These are phyloP conservation scores for Hoplostethus atlanticus DNA, from an alignment of 2,797 vertebrate species.

Conservation along the genomic window DNA sequence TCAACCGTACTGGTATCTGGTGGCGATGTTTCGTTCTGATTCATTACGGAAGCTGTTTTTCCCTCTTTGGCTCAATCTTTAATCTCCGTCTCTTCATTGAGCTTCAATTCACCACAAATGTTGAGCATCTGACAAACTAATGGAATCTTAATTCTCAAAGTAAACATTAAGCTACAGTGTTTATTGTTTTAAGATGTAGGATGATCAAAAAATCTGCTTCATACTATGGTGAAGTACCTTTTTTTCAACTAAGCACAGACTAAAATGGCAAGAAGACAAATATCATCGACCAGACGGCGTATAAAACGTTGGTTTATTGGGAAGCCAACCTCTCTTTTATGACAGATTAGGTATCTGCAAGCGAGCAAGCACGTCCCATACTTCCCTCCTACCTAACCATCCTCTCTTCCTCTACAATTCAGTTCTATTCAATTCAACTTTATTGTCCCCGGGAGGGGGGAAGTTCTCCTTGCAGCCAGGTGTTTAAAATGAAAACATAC, in stretches of 20 bases:
- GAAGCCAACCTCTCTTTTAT: too few species aligned
- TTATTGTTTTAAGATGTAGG: conserved; percentile 1
- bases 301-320: too few species aligned
- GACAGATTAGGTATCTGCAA: too few species aligned
- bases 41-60: not conserved
- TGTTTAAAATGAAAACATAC: conserved; percentile 11
- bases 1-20: not conserved
- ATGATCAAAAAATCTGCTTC: conserved; percentile 5
- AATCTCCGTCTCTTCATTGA: conserved; percentile 11
- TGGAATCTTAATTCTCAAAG: conserved; percentile 36
- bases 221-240: not conserved
- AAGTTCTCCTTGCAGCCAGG: too few species aligned
- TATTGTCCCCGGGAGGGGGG: too few species aligned
- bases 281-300: not conserved
- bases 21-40: not conserved
- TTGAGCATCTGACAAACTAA: conserved; percentile 28
- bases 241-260: conserved; percentile 13
- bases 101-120: conserved; percentile 32
- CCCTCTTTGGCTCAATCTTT: not conserved
- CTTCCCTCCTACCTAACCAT: too few species aligned
- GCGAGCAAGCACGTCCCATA: too few species aligned
- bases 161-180: conserved; percentile 15
- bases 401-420: too few species aligned
- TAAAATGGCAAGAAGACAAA: not conserved
- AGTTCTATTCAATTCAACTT: too few species aligned